Evolutionary conservation across 2,888 invertebrate species (phyloP), one percentile per base, ranked within the genome.

Genomic region (Lacanobia oleracea): DNA sequence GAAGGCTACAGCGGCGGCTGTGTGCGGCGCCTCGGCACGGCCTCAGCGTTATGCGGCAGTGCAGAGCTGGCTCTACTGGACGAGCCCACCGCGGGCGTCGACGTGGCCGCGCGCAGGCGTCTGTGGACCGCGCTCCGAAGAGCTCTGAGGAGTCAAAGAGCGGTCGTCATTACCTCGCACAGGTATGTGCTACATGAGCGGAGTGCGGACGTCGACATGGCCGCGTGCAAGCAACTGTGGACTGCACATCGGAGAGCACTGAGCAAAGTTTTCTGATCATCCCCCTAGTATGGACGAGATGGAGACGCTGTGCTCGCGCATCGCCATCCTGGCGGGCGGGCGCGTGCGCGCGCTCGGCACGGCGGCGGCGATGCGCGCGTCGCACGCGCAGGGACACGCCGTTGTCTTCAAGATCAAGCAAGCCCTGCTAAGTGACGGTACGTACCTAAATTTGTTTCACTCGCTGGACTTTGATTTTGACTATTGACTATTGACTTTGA

Each of bases 211-310:
- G 27, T 27, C 27, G 27, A 27, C 27, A 3, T 27, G 27, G 27
- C 27, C 27, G 3, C 27, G 27, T 3, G 27, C 27, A 27, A 3
- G 27, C 27, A 27, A 27, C 27, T 27, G 27, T 27, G 27, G 27
- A 27, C 27, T 3, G 27, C 27, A 27, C 27, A 2, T 3, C 27
- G 3, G 27, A 1, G 3, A 27, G 27, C 27, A 2, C 27, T 27
- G 27, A 27, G 27, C 27, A 27, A 27, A 27, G 27, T 27, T 27
- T 27, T 27, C 27, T 27, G 27, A 0, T 33, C 33, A 5, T 57
- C 37, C 16, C 10, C 6, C 7, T 92, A 98, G 98, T 88, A 98
- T 98, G 98, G 98, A 98, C 90, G 98, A 98, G 94, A 98, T 98
- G 94, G 98, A 98, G 90, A 97, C 97, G 48, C 96, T 98, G 33